Conservation (phyloP, 2,113 vertebrate genomes). For the Nesogale talazaci region DNA sequence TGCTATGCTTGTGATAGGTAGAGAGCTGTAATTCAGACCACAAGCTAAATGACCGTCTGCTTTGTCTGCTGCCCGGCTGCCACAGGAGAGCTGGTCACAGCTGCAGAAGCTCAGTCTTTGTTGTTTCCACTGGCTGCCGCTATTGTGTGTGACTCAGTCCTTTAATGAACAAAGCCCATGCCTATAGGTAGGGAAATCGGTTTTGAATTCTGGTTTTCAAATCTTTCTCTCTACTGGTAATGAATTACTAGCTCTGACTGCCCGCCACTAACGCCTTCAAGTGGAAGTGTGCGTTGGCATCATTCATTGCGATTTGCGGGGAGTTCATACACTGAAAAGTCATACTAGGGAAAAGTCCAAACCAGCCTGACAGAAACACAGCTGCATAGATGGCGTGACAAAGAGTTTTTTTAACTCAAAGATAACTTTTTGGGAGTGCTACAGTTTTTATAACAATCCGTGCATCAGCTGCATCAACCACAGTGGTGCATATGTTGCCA, state of each 20-base stretch:
- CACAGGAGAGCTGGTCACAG: conserved; percentile 11
- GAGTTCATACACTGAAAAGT: background rate
- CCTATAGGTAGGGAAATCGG: background rate
- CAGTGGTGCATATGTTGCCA: too few species aligned
- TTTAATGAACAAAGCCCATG: conserved; percentile 47
- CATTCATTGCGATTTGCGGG: conserved; percentile 11
- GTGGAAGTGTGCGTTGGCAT: background rate
- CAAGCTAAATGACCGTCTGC: conserved; percentile 1
- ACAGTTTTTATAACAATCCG: too few species aligned
- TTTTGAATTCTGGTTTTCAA: conserved; percentile 13
- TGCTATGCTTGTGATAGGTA: conserved; percentile 28
- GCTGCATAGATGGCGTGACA: background rate
- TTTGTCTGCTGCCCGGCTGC: background rate
- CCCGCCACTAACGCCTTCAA: background rate
- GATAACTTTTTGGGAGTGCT: too few species aligned
- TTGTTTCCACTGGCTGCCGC: conserved; percentile 19
- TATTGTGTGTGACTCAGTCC: conserved; percentile 33
- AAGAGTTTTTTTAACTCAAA: conserved; percentile 25
- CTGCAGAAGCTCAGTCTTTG: conserved; percentile 5
- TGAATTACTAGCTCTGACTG: background rate
- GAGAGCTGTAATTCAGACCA: conserved; percentile 40
- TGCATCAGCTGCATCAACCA: too few species aligned
- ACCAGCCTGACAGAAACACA: background rate
- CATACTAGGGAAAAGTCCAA: background rate
- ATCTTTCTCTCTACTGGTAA: background rate